Evolutionary conservation across 2,888 invertebrate species (phyloP).

Genomic region (Hofmannophila pseudospretella): DNA sequence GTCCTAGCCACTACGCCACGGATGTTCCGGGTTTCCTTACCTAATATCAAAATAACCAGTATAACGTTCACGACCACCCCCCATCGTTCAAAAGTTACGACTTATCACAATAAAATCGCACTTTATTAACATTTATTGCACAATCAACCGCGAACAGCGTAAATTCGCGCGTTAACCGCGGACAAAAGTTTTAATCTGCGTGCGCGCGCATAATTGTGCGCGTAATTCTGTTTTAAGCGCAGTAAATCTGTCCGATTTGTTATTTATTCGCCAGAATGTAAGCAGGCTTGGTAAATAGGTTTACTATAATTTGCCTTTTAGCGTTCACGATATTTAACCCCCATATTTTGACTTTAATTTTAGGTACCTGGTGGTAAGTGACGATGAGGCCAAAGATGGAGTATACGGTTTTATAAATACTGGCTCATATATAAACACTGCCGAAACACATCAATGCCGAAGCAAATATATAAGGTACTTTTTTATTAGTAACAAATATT

Average conservation of each 20-base stretch:
- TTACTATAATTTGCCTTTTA: constrained; percentile 12
- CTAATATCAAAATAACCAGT: no score
- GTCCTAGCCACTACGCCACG: no score
- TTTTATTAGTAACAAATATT: no score
- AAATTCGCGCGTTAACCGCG: constrained; percentile 6
- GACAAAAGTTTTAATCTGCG: constrained; percentile 43
- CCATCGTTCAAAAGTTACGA: neutral
- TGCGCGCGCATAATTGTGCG: constrained; percentile 43
- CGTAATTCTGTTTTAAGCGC: constrained; percentile 33
- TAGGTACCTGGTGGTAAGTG: no score
- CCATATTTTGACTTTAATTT: no score
- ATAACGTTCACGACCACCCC: neutral
- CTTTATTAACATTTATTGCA: constrained; percentile 5
- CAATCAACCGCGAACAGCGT: constrained; percentile 3
- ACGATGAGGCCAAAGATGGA: no score
- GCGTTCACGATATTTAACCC: neutral
- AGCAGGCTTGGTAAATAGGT: constrained; percentile 22
- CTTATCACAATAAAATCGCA: constrained; percentile 3
- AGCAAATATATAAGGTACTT: no score
- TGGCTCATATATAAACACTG: no score
- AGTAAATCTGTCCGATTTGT: constrained; percentile 45
- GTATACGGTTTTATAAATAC: no score
- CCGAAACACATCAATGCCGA: no score
- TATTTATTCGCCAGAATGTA: constrained; percentile 42
- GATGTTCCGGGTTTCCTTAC: no score